Conservation (phyloP, 2,113 vertebrate species). For the Glaucomys volans region DNA sequence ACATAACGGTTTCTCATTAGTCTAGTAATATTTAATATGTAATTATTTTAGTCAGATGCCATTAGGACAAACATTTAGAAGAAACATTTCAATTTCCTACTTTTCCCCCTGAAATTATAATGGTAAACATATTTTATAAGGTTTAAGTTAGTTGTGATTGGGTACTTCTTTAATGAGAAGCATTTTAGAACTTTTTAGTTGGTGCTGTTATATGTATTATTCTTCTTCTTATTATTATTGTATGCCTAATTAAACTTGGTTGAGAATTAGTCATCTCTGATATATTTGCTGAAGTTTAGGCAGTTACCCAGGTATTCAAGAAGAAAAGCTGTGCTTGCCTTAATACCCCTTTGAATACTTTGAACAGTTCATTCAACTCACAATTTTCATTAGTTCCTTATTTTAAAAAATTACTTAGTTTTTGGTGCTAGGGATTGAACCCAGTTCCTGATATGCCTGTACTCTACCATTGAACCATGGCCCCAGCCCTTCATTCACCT, state of each 20-base stretch:
- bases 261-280: not conserved
- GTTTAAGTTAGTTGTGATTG: not conserved
- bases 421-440: not conserved
- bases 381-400: not conserved
- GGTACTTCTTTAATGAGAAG: not conserved
- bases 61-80: not conserved
- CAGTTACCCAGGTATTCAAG: not conserved
- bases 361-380: not conserved
- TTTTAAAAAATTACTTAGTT: not conserved
- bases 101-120: not conserved
- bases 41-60: not conserved
- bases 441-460: not conserved
- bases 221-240: not conserved
- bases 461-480: not conserved
- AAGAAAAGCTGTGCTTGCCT: not conserved
- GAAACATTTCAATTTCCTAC: not conserved
- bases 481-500: not conserved
- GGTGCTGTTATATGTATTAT: not conserved
- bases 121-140: not conserved
- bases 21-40: not conserved
- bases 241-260: not conserved
- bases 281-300: not conserved
- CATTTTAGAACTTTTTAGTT: conserved; percentile 2
- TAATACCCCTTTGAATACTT: not conserved
- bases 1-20: not conserved